Base-by-base conservation (phyloP, 1,140 invertebrate species). In the Conus betulinus region DNA sequence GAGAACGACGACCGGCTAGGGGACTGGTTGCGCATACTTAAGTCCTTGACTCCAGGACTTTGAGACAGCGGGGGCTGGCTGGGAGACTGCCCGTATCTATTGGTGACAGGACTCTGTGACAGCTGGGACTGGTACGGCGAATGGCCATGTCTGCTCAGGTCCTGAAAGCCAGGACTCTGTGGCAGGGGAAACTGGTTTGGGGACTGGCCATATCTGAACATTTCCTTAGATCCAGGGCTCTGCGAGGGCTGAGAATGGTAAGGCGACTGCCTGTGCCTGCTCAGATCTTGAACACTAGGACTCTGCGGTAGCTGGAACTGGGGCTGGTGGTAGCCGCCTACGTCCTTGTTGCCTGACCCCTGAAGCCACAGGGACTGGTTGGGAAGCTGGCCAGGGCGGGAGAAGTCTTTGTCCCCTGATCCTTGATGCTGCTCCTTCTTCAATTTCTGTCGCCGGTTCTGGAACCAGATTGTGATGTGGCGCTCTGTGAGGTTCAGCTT, bases 391-490 rank as follows among this genome's bases (percentile, higher is more conserved):
- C 17, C 7, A 23, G 67, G 67, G 3, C 67, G 15, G 67, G 13
- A 71, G 67, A 71, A 71, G 67, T 71, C 67, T 23, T 71, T n/a
- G 0, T 71, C 67, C 6, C 17, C 15, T 7, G 17, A 6, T 7
- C 67, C 67, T 20, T 71, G 67, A 7, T 71, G 67, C 67, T 71
- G 67, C 67, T 98, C 98, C 95, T 99, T 99, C 95, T 99, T 98
- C 94, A 99, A 95, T 91, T 97, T 97, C 1, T 85, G 84, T 20
- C 88, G 97, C 96, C 90, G 97, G 97, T 92, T 99, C 99, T 95
- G 99, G 98, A 95, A 98, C 98, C 98, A 99, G 82, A 98, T 98
- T 95, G 98, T 98, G 23, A 98, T 98, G 94, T 98, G 98, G 51
- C 98, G 95, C 92, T 98, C 98, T 0, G 97, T 97, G 0, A 98